Evolutionary conservation across 2,113 vertebrate genomes (phyloP).

Genomic region (Chaetura pelagica): DNA sequence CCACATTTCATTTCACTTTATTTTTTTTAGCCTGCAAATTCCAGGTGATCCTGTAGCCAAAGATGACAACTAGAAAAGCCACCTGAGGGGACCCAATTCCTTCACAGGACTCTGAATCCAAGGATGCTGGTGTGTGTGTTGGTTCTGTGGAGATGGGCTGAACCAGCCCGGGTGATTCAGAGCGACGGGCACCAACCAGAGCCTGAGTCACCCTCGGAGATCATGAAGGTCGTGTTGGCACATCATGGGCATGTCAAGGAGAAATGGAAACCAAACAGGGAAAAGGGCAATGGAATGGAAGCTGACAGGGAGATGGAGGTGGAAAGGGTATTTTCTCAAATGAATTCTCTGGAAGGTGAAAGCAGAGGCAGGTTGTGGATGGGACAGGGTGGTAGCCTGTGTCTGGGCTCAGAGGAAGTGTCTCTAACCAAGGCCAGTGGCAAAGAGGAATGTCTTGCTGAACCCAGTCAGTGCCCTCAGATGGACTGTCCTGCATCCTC

Average conservation of each 20-base stretch:
- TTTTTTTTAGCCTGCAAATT: not conserved
- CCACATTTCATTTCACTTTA: not conserved
- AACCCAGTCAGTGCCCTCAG: not conserved
- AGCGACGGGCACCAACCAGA: not conserved
- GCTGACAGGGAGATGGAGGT: not conserved
- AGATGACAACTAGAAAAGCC: not conserved
- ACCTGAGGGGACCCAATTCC: not conserved
- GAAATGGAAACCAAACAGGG: not conserved
- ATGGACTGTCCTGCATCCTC: not conserved
- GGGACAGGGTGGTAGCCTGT: not conserved
- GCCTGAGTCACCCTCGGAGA: not conserved
- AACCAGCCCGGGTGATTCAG: constrained; percentile 5
- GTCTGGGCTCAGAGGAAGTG: not conserved
- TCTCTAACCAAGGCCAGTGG: not conserved
- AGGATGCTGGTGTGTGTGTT: not conserved
- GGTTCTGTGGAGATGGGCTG: not conserved
- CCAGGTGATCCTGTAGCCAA: not conserved
- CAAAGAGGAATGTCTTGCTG: not conserved
- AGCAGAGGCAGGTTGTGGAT: not conserved
- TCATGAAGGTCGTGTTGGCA: not conserved
- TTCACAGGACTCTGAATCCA: not conserved
- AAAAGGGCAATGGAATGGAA: not conserved
- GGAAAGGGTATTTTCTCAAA: not conserved
- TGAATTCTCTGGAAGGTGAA: not conserved
- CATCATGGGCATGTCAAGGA: not conserved